Evolutionary conservation across 2,888 invertebrate genomes (phyloP).

Genomic region (Pachliopta kotzebuea): DNA sequence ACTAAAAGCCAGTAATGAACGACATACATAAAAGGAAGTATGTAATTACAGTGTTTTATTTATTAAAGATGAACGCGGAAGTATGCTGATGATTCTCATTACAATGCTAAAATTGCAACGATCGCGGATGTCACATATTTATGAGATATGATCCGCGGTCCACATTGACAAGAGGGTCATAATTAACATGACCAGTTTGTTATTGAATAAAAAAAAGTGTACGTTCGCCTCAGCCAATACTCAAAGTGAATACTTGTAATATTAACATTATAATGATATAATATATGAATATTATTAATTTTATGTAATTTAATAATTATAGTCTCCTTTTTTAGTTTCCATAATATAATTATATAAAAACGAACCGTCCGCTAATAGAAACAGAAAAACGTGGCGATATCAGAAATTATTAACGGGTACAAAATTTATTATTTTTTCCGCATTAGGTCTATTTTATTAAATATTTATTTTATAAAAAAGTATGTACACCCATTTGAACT

Average conservation of each 20-base stretch:
- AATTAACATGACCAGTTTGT: slow-evolving; percentile 25
- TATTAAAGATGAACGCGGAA: slow-evolving; percentile 25
- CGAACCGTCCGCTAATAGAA: too few relatives aligned
- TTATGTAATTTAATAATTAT: too few relatives aligned
- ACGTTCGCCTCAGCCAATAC: neutral
- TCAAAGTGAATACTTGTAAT: neutral
- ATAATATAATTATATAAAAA: too few relatives aligned
- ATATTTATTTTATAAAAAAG: too few relatives aligned
- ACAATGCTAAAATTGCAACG: slow-evolving; percentile 25
- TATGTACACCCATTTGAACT: too few relatives aligned
- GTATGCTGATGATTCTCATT: slow-evolving; percentile 19
- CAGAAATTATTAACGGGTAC: too few relatives aligned
- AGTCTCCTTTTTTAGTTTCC: too few relatives aligned
- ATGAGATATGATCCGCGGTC: slow-evolving; percentile 27
- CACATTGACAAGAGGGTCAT: slow-evolving; percentile 20
- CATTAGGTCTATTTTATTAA: too few relatives aligned
- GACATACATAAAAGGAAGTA: slow-evolving; percentile 17
- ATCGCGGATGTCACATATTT: slow-evolving; percentile 29
- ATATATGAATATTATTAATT: too few relatives aligned
- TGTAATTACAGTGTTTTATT: slow-evolving; percentile 20
- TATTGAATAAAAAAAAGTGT: neutral
- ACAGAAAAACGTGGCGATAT: too few relatives aligned
- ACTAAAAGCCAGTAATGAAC: slow-evolving; percentile 14
- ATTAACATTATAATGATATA: neutral
- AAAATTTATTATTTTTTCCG: too few relatives aligned